Conservation (phyloP, 2,888 invertebrate genomes). For the Amphipyra berbera region DNA sequence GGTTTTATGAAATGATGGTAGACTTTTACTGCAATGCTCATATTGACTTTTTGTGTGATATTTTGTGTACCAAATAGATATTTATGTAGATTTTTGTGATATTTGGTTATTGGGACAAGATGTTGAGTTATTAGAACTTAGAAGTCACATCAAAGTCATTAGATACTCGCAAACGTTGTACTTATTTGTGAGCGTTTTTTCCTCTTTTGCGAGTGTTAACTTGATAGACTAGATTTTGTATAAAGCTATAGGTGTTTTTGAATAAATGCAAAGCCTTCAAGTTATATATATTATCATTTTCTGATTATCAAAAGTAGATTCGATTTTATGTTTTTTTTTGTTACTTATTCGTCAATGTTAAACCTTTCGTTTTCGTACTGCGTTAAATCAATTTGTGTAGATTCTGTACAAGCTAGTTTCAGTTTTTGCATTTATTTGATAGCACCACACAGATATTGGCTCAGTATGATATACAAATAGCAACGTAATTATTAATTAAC, state of each 20-base stretch:
- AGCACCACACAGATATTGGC: background rate
- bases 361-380: too few relatives aligned
- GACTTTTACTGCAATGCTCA: conserved; percentile 1
- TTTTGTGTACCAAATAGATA: conserved; percentile 16
- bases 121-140: background rate
- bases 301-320: background rate
- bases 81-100: conserved; percentile 37
- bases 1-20: background rate
- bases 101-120: conserved; percentile 38
- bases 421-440: conserved; percentile 21
- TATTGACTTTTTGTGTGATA: conserved; percentile 26
- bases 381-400: background rate
- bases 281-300: too few relatives aligned
- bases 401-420: background rate
- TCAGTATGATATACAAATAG: conserved; percentile 17
- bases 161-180: conserved; percentile 18
- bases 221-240: conserved; percentile 14
- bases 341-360: too few relatives aligned
- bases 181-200: background rate
- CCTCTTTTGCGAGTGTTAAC: conserved; percentile 5
- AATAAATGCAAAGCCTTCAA: conserved; percentile 10
- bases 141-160: conserved; percentile 17
- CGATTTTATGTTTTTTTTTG: too few relatives aligned
- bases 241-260: background rate
- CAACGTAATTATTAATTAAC: conserved; percentile 19